Percentiles rank a stretch among this genome's conserved stretches.
phyloP scores from a whole-genome alignment of 2,888 invertebrate genomes.

The Polydrusus pterygomalis region DNA sequence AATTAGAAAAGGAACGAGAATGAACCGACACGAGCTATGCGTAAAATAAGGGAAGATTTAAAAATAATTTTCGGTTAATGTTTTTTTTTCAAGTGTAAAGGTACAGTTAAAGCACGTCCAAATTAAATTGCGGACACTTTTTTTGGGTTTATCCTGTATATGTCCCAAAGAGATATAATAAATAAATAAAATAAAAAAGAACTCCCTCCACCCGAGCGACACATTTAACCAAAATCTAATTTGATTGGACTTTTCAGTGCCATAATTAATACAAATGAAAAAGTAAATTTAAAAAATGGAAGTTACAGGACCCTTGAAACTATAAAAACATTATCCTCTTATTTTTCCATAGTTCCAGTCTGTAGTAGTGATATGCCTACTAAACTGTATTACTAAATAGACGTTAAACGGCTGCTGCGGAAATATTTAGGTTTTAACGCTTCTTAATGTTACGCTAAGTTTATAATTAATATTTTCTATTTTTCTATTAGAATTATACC shows the following conservation, averaged over 20 bases:
- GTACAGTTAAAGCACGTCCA: no score
- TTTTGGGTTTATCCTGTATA: no score
- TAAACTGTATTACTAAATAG: constrained; percentile 38
- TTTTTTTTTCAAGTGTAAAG: no score
- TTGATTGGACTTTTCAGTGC: no score
- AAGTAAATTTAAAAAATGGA: no score
- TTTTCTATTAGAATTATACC: constrained; percentile 45
- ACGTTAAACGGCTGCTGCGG: constrained; percentile 34
- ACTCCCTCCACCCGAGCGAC: no score
- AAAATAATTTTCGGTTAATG: background rate
- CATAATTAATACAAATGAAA: no score
- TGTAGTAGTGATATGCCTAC: constrained; percentile 24
- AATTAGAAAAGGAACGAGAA: background rate
- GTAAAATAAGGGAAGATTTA: background rate
- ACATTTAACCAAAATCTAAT: no score
- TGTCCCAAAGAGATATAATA: no score
- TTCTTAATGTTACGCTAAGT: constrained; percentile 31
- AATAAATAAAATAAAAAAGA: no score
- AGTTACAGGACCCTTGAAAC: no score
- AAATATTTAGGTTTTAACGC: constrained; percentile 27
- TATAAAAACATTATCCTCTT: background rate
- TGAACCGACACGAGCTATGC: constrained; percentile 30
- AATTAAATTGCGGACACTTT: no score
- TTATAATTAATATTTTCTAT: constrained; percentile 46
- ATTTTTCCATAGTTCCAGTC: constrained; percentile 20